Evolutionary conservation across 1,140 invertebrate species (phyloP).

Genomic region (Ooceraea biroi): DNA sequence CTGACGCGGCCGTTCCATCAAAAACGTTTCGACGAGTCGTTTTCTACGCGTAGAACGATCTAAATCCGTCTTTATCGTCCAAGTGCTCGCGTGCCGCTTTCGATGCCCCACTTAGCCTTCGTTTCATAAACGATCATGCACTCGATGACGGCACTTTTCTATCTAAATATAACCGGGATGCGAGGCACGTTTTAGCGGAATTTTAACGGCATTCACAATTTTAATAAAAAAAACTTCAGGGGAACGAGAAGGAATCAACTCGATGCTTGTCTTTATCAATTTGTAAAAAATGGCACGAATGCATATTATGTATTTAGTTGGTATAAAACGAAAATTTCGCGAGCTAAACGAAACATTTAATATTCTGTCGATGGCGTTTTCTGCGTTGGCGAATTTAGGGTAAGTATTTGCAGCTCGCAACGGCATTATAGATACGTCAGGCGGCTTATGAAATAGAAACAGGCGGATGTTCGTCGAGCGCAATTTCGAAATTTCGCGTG

Average conservation of each 20-base stretch:
- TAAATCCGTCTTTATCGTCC: neutral
- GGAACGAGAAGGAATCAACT: too few relatives aligned
- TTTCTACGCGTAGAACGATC: neutral
- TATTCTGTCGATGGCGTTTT: neutral
- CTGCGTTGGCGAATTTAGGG: conserved; percentile 20
- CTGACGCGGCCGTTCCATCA: neutral
- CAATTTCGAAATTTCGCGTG: conserved; percentile 32
- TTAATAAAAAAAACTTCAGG: too few relatives aligned
- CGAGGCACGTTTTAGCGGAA: neutral
- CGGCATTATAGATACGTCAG: neutral
- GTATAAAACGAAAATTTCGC: too few relatives aligned
- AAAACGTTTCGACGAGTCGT: conserved; percentile 13
- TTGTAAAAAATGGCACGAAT: too few relatives aligned
- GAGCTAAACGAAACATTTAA: too few relatives aligned
- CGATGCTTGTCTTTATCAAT: too few relatives aligned
- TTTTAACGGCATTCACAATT: too few relatives aligned
- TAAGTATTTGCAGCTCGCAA: conserved; percentile 36
- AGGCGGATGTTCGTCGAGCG: neutral
- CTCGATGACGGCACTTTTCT: neutral
- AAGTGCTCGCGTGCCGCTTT: neutral
- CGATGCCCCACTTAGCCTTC: neutral
- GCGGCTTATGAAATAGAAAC: conserved; percentile 30
- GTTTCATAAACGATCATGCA: neutral
- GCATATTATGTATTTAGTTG: neutral
- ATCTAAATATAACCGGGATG: neutral